Base-by-base conservation (phyloP, 2,888 invertebrate species). In the Phrixothrix hirtus region DNA sequence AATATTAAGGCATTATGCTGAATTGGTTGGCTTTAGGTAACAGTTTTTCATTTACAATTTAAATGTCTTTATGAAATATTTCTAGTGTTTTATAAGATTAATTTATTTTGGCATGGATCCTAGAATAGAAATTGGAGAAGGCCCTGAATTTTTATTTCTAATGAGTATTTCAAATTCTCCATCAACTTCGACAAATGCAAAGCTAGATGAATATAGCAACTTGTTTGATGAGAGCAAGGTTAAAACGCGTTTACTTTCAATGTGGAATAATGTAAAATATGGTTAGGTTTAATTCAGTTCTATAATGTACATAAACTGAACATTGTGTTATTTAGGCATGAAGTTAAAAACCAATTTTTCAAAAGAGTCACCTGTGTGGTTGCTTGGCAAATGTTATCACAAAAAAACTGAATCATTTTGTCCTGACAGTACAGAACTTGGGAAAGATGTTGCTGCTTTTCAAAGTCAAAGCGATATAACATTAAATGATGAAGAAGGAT, bases 261-360 rank as follows among this genome's bases (percentile, higher is more conserved):
- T 92, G 84, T 93, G 92, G 92, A 92, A 93, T 75, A 93, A 93
- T 75, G 86, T 94, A 51, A 92, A 92, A 78, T 92, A 92, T 77
- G 92, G 88, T 79, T n/a, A n/a, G n/a, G n/a, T 29, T 29, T 29
- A 5, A 29, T 3, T n/a, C 7, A 10, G 29, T 29, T 11, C 7
- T 29, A 29, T n/a, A 29, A 2, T 29, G n/a, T 10, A 29, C 7
- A 29, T 11, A 29, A n/a, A 29, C 29, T n/a, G n/a, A 2, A 29
- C 29, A 29, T 3, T 32, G 30, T 37, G 27, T 45, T 14, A 41
- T 52, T 32, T 48, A 70, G 70, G 71, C 7, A 69, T 70, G 71
- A 92, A 92, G 76, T 77, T 90, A 58, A 83, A 85, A 62, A 84
- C 87, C 1, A 85, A 83, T 64, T 87, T 88, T 65, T 91, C 89